A percentile compares a stretch with the other conserved stretches of the same genome.
Conservation (phyloP, 2,888 invertebrate genomes). For the Stomorhina lunata region DNA sequence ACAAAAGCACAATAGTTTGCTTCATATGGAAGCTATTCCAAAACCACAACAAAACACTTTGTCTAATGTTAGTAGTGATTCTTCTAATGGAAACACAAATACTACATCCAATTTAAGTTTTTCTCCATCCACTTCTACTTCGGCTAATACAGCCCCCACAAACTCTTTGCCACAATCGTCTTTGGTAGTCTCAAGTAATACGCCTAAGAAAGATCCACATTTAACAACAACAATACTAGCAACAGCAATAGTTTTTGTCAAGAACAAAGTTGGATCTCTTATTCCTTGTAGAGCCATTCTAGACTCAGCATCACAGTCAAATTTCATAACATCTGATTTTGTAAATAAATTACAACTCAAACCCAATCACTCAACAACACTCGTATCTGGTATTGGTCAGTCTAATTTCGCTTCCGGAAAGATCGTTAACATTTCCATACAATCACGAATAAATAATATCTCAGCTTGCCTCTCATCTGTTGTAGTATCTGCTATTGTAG, state of each 20-base stretch:
- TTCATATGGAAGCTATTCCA: constrained; percentile 3
- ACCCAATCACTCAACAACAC: not conserved
- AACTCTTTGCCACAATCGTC: constrained; percentile 12
- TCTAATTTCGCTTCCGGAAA: constrained; percentile 6
- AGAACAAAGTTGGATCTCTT: not conserved
- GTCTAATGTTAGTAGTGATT: not conserved
- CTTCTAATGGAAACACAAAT: constrained; percentile 7
- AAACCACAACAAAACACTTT: not conserved
- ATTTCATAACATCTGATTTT: constrained; percentile 28
- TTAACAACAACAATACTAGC: constrained; percentile 11
- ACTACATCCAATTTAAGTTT: constrained; percentile 8
- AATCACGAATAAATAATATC: not conserved
- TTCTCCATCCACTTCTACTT: constrained; percentile 4
- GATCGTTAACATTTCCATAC: not conserved
- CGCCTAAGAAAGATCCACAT: not conserved
- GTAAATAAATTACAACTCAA: constrained; percentile 23
- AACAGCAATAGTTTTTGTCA: constrained; percentile 26
- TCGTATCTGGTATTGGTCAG: constrained; percentile 36
- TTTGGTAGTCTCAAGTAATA: not conserved
- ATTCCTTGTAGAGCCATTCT: constrained; percentile 42
- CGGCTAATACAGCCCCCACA: too few species aligned
- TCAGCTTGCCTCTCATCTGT: too few species aligned
- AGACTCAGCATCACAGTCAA: constrained; percentile 28
- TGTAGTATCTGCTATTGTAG: too few species aligned
- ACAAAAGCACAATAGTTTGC: too few species aligned